Base-by-base conservation (phyloP, 2,113 vertebrate genomes). In the Panurus biarmicus region DNA sequence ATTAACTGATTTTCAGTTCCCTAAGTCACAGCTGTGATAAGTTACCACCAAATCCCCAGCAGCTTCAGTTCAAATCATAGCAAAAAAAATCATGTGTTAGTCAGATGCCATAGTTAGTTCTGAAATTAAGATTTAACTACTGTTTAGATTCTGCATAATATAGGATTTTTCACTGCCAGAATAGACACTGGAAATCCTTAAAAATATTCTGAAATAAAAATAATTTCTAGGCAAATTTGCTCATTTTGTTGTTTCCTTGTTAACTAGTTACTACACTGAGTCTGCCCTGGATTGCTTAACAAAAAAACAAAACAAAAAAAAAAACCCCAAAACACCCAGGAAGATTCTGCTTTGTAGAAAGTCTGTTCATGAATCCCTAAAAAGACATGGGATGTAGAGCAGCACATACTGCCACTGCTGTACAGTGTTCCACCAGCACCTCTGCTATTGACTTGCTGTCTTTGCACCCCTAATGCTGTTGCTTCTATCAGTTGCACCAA, bases 1-100 rank as follows among this genome's bases (percentile, higher is more conserved):
- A 79, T 28, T 65, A 87, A 58, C 22, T 28, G 14, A 91, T 65
- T 93, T 89, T 93, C 85, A 73, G 82, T 87, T 96, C 87, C n/a
- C 11, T 23, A 62, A 87, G 25, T 67, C 80, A 79, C 86, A 87
- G 25, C 57, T 87, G 61, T 42, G 50, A 1, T 12, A 48, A 61
- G 45, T 50, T 90, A 58, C 38, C 66, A 87, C 53, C 38, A 78
- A 86, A 95, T 20, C 2, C 24, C 35, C 57, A 82, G 42, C 0
- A 1, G 73, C 80, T 84, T 78, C 38, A 33, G 36, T 92, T 78
- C 56, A 90, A 61, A 54, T 54, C 42, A 57, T 3, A 54, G 16
- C 47, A 47, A 56, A 90, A 57, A 57, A 53, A 53, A 44, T 48
- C 47, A 61, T 28, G 38, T 51, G 15, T 35, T 44, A n/a, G 48